These are phyloP conservation scores for Mugil cephalus DNA, from an alignment of 2,113 vertebrate genomes.

Conservation along the genomic window DNA sequence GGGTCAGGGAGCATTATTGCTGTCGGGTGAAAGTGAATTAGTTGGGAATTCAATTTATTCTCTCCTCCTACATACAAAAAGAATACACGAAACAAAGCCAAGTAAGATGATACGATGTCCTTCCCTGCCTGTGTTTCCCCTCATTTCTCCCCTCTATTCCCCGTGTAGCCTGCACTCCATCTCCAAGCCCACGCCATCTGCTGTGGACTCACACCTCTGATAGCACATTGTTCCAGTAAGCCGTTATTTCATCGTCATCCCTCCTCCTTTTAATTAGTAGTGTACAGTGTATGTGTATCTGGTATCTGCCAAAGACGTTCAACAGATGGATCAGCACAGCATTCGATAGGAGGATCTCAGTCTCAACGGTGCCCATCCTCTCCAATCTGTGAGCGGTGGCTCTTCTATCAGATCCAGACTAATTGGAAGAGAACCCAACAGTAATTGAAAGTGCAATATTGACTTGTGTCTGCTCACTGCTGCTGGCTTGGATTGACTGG, in stretches of 20 bases:
- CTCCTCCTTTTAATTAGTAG: constrained; percentile 52
- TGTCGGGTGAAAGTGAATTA: constrained; percentile 3
- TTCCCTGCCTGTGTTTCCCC: background rate
- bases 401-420: constrained; percentile 67
- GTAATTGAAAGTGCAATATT: constrained; percentile 74
- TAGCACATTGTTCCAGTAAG: constrained; percentile 64
- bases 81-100: background rate
- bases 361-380: constrained; percentile 32
- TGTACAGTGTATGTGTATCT: constrained; percentile 22
- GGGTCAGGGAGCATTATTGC: background rate
- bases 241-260: constrained; percentile 46
- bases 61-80: constrained; percentile 2
- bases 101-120: constrained; percentile 5
- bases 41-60: background rate
- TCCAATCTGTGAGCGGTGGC: constrained; percentile 42
- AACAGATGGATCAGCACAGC: constrained; percentile 53
- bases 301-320: constrained; percentile 44
- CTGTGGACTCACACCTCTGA: constrained; percentile 71
- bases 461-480: constrained; percentile 57
- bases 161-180: constrained; percentile 30
- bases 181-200: constrained; percentile 70
- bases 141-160: constrained; percentile 2
- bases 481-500: constrained; percentile 20
- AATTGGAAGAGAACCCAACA: constrained; percentile 60
- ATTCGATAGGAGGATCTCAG: constrained; percentile 43